Evolutionary conservation across 2,797 vertebrate genomes (phyloP), one percentile per base, ranked within the genome.

Genomic region (Chelmon rostratus): DNA sequence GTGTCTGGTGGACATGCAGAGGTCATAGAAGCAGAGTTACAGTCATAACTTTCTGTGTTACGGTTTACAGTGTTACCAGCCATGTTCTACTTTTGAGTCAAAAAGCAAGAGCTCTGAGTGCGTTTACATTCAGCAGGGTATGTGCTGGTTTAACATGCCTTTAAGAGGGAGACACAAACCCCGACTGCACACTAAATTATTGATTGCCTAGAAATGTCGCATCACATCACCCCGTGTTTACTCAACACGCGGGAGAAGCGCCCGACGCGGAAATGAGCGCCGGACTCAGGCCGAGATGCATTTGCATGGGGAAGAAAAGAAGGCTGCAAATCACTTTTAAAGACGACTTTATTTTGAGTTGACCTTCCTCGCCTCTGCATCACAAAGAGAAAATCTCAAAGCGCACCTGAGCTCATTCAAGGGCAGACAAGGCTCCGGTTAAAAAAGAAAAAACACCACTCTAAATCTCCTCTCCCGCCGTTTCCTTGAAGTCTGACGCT

Each of bases 391-490:
- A 75, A 79, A 79, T 56, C 61, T 72, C 71, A 65, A 52, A 65
- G 77, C 74, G 49, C 68, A 84, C 64, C 73, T 80, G 78, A 67
- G 74, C 52, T 68, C 67, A 72, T 79, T 85, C 82, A 85, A 86
- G 83, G 77, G 49, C 82, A 77, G 65, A 70, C 65, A 25, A 44
- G 23, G 62, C 18, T 46, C 15, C 4, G 21, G 40, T 59, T 38
- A 1, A 57, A 31, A 67, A 57, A 75, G 25, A 28, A 5, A 21
- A 28, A 40, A 11, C 8, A 40, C 16, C 5, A 56, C 47, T 25
- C 18, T 59, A 59, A 70, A 84, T 68, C 68, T 79, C 47, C 25
- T 68, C 23, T 52, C 6, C 13, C 2, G 2, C 21, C 6, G 4
- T 71, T 73, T 73, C 52, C 73, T 69, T 76, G 50, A 86, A 82